These are phyloP conservation scores for Dolomedes plantarius DNA, from an alignment of 2,888 invertebrate genomes.

Conservation along the genomic window DNA sequence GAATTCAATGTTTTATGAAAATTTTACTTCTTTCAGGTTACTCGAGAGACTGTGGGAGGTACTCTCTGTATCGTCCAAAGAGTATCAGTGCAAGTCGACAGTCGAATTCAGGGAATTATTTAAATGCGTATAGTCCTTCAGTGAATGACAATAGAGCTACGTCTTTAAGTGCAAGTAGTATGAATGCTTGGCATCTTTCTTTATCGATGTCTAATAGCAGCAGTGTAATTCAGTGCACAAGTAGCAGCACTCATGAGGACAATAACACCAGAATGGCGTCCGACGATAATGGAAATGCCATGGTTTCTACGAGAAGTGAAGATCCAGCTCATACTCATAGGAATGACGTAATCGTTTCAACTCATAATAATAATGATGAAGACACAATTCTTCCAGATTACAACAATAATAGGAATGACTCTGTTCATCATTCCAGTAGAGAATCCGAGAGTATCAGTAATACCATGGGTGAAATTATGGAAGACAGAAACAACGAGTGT, in stretches of 20 bases:
- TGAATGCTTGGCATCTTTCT: background rate
- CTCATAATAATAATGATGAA: too few species aligned
- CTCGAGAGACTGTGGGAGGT: constrained; percentile 7
- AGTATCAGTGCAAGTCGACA: constrained; percentile 18
- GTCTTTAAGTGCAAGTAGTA: background rate
- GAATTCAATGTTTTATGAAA: too few species aligned
- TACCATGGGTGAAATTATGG: background rate
- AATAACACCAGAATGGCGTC: background rate
- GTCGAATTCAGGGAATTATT: constrained; percentile 25
- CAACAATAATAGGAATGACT: background rate
- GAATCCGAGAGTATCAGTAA: background rate
- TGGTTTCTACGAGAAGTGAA: background rate
- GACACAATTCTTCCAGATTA: too few species aligned
- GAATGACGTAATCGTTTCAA: background rate
- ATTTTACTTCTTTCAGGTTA: constrained; percentile 21
- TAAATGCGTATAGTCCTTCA: constrained; percentile 28
- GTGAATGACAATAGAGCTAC: constrained; percentile 10
- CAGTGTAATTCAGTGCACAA: background rate
- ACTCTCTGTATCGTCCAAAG: background rate
- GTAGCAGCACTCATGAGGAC: background rate
- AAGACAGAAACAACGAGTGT: background rate
- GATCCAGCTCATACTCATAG: background rate
- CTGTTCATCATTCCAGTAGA: background rate
- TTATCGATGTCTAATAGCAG: constrained; percentile 16
- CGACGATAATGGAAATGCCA: background rate